Evolutionary conservation across 2,888 invertebrate species (phyloP).

Genomic region (Lycia hirtaria): DNA sequence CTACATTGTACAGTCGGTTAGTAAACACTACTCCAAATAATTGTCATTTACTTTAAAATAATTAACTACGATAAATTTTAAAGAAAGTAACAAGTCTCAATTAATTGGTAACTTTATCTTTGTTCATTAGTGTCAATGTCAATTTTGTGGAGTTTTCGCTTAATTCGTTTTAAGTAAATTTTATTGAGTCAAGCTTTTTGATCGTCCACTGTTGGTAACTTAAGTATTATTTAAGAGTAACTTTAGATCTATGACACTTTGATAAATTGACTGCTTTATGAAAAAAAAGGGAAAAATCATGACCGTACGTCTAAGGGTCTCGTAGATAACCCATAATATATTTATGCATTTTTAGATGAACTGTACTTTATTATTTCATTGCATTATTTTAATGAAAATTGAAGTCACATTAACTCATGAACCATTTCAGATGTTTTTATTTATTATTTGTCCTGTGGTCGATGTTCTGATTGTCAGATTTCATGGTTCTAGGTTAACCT

Average conservation of each 20-base stretch:
- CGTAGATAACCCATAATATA: no score
- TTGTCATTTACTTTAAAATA: background rate
- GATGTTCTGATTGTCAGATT: no score
- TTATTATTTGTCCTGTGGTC: no score
- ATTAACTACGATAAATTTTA: conserved; percentile 25
- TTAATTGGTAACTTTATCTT: conserved; percentile 42
- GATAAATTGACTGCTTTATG: background rate
- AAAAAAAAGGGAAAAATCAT: background rate
- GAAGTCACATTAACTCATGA: no score
- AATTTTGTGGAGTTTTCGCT: conserved; percentile 32
- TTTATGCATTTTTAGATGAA: no score
- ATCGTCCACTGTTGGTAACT: conserved; percentile 7
- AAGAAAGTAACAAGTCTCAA: conserved; percentile 37
- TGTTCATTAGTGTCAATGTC: conserved; percentile 40
- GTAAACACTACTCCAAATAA: no score
- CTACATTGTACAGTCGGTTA: no score
- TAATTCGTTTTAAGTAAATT: conserved; percentile 26
- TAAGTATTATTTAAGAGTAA: background rate
- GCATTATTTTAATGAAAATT: no score
- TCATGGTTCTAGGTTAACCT: no score
- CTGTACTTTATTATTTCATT: no score
- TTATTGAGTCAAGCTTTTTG: conserved; percentile 23
- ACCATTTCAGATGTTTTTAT: no score
- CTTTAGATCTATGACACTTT: background rate
- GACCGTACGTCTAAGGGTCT: no score